A percentile compares a stretch with the other conserved stretches of the same genome.
phyloP scores from a whole-genome alignment of 2,113 vertebrate genomes.

The Perca schrenkii region DNA sequence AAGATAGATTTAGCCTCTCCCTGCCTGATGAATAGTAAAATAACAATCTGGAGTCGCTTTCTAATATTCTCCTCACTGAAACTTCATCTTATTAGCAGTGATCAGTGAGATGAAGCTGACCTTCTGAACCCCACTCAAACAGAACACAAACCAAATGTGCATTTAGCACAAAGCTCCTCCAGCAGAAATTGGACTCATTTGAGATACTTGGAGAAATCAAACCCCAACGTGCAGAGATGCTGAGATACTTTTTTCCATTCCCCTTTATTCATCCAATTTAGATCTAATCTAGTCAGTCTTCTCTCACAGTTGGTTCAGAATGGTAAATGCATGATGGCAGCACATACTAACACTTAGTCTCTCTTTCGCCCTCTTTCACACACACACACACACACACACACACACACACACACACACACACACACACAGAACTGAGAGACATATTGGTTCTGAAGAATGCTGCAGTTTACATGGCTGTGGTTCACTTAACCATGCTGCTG shows the following conservation, averaged over 20 bases:
- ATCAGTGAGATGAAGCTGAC: conserved; percentile 69
- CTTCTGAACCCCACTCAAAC: conserved; percentile 63
- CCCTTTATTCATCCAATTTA: conserved; percentile 68
- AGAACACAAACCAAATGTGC: conserved; percentile 82
- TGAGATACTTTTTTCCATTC: conserved; percentile 79
- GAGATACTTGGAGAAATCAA: conserved; percentile 73
- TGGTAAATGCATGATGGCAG: conserved; percentile 64
- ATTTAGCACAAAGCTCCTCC: conserved; percentile 67
- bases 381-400: neutral
- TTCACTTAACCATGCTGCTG: conserved; percentile 54
- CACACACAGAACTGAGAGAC: conserved; percentile 24
- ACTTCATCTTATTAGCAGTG: conserved; percentile 66
- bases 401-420: conserved; percentile 1
- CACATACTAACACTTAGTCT: conserved; percentile 22
- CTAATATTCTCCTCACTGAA: conserved; percentile 48
- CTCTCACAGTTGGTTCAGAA: conserved; percentile 56
- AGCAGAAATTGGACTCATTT: conserved; percentile 72
- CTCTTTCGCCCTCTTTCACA: neutral
- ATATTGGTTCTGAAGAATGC: conserved; percentile 45
- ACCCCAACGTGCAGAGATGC: conserved; percentile 56
- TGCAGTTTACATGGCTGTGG: conserved; percentile 55
- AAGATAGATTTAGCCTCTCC: neutral
- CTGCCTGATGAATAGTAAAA: conserved; percentile 30
- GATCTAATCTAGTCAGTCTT: conserved; percentile 71
- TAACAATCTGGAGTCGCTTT: conserved; percentile 59